Conservation (phyloP, 2,888 invertebrate genomes). For the Scaptomyza parva region DNA sequence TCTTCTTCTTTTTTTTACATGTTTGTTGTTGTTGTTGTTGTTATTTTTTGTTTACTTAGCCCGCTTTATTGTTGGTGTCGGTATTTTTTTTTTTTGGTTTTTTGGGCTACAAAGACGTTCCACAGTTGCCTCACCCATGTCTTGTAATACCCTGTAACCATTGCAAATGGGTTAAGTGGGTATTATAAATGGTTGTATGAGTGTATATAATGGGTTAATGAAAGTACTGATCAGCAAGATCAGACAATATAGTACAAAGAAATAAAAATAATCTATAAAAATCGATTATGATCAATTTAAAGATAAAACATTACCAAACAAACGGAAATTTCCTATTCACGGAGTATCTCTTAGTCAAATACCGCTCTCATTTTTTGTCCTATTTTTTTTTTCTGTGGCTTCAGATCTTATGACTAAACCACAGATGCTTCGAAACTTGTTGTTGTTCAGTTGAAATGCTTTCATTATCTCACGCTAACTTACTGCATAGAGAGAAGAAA, state of each 20-base stretch:
- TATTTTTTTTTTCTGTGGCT: conserved; percentile 19
- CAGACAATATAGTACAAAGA: neutral
- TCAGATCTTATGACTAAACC: conserved; percentile 40
- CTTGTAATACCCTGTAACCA: conserved; percentile 11
- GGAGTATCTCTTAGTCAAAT: neutral
- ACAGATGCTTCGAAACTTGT: conserved; percentile 33
- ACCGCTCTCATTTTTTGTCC: neutral
- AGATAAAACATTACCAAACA: no score
- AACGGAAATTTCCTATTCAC: no score
- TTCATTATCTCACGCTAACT: conserved; percentile 65
- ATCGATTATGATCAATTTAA: neutral
- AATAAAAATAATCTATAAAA: neutral
- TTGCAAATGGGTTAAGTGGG: neutral
- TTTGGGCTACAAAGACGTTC: conserved; percentile 65
- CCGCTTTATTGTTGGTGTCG: conserved; percentile 60
- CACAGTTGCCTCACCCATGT: conserved; percentile 49
- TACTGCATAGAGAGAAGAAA: neutral
- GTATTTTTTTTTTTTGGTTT: conserved; percentile 44
- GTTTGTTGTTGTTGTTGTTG: conserved; percentile 32
- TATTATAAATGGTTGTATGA: neutral
- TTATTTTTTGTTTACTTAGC: conserved; percentile 71
- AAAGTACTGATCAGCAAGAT: neutral
- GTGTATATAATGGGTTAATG: no score
- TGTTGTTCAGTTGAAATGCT: conserved; percentile 64
- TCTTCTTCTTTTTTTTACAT: conserved; percentile 22